A percentile compares a stretch with the other conserved stretches of the same genome.
Conservation (phyloP, 2,888 invertebrate genomes). For the Pachymerium ferrugineum region DNA sequence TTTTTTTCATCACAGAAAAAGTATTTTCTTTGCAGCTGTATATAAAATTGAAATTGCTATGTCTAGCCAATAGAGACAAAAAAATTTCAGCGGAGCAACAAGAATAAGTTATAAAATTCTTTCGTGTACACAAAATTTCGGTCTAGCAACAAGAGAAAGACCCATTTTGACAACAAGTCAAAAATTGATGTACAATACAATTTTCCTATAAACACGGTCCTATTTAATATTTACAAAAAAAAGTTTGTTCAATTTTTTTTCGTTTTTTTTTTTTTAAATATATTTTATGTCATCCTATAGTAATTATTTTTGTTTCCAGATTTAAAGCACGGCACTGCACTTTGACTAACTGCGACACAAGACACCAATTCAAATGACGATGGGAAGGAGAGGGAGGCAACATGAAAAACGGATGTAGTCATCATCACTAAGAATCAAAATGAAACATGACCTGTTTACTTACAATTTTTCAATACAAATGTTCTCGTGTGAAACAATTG, state of each 20-base stretch:
- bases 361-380: constrained; percentile 11
- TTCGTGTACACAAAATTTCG: not conserved
- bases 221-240: constrained; percentile 19
- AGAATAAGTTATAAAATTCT: constrained; percentile 16
- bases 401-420: not conserved
- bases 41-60: constrained; percentile 23
- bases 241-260: too few relatives aligned
- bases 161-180: constrained; percentile 27
- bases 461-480: too few relatives aligned
- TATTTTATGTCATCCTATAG: not conserved
- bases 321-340: constrained; percentile 23
- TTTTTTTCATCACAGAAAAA: constrained; percentile 12
- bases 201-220: not conserved
- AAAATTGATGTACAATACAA: constrained; percentile 12
- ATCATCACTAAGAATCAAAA: too few relatives aligned
- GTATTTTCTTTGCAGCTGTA: constrained; percentile 7
- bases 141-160: constrained; percentile 13
- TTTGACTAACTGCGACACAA: constrained; percentile 21
- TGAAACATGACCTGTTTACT: too few relatives aligned
- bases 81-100: constrained; percentile 24
- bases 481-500: too few relatives aligned
- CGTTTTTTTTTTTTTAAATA: not conserved
- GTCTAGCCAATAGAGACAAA: constrained; percentile 16
- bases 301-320: not conserved
- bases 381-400: not conserved